Evolutionary conservation across 2,797 vertebrate species (phyloP).

Genomic region (Apodemus agrarius): DNA sequence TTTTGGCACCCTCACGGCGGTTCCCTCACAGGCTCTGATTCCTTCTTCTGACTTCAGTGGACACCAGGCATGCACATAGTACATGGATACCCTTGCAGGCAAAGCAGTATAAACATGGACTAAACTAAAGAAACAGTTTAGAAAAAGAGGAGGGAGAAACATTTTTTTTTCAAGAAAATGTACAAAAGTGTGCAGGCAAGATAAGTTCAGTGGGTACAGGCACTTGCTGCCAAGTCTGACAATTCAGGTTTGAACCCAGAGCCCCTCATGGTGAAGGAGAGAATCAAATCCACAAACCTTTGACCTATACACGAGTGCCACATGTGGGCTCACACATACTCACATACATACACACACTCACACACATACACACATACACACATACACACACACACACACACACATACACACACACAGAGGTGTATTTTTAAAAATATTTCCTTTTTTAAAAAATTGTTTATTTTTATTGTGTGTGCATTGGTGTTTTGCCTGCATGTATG

Average conservation of each 20-base stretch:
- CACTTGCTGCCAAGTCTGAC: neutral
- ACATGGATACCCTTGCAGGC: neutral
- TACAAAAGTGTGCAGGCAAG: neutral
- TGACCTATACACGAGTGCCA: neutral
- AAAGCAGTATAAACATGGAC: neutral
- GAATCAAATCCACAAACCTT: neutral
- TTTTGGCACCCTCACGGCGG: neutral
- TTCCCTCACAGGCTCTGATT: neutral
- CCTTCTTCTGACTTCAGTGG: neutral
- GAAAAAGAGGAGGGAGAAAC: neutral
- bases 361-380: accelerated
- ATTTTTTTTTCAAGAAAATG: conserved; percentile 2
- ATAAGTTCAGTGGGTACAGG: neutral
- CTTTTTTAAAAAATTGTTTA: neutral
- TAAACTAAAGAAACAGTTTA: neutral
- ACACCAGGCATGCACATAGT: neutral
- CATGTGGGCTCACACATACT: too few species aligned
- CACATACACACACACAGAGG: neutral
- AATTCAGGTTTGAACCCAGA: neutral
- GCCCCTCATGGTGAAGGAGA: neutral
- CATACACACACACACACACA: too few species aligned
- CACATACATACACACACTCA: too few species aligned
- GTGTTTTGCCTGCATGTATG: neutral
- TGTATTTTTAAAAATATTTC: neutral
- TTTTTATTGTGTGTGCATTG: neutral